Base-by-base conservation (phyloP, 2,888 invertebrate species). In the Bruchidius siliquastri region DNA sequence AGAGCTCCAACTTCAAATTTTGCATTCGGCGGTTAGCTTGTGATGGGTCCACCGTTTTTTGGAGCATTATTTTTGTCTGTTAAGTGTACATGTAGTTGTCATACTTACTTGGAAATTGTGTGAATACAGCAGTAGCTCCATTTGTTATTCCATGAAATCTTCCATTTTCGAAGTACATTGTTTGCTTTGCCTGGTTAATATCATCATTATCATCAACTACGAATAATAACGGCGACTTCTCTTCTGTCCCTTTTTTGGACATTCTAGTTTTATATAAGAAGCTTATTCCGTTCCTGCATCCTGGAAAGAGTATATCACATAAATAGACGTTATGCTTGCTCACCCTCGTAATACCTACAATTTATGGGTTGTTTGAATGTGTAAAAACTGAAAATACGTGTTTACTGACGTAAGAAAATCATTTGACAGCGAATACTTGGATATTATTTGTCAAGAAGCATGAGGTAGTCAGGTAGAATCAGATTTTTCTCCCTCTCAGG, bases 101-200 rank as follows among this genome's bases (percentile, higher is more conserved):
- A 4, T 73, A 76, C 81, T 82, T 82, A 87, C 87, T 85, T 79
- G 87, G 86, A 84, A 86, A 87, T 78, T 85, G 83, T 20, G 85
- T 86, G 70, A 87, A 83, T 74, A 87, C 84, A 10, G 84, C 80
- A 0, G 84, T 82, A 21, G 86, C 87, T 22, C 87, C 87, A 21
- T 83, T 79, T 4, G 84, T 81, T 69, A 87, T 85, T 3, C 83
- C 83, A 74, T 81, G 81, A 68, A 84, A 84, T 76, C 85, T 78
- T 68, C 83, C 82, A 72, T 83, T 83, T 69, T 84, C 84, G 70
- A 83, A 81, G 74, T 83, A 82, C 49, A 82, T 78, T 49, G 80
- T 80, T 75, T 81, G 82, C 68, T 81, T 81, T 10, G 79, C 80
- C 74, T 79, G 80, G 20, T 80, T 76, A 18, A 77, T 73, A 68